A percentile compares a stretch with the other conserved stretches of the same genome.
phyloP scores from a whole-genome alignment of 1,140 invertebrate genomes.

The Vanessa atalanta region DNA sequence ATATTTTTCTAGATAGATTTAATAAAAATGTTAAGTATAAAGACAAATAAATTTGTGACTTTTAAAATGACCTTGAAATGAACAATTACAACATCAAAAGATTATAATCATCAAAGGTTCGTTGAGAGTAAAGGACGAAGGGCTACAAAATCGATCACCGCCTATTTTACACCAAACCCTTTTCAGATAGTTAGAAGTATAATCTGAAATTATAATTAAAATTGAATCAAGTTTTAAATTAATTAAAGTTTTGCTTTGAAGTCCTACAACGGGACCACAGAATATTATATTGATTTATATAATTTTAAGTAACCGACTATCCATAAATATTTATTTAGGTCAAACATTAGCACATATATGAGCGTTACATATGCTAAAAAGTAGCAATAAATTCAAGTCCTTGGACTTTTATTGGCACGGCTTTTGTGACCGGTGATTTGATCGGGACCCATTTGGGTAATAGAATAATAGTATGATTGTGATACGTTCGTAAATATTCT shows the following conservation, averaged over 20 bases:
- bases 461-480: too few relatives aligned
- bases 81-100: slow-evolving; percentile 24
- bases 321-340: too few relatives aligned
- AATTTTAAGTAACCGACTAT: neutral
- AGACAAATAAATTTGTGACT: neutral
- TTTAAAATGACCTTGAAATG: slow-evolving; percentile 23
- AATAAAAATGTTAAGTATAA: too few relatives aligned
- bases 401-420: too few relatives aligned
- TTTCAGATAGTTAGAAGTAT: neutral
- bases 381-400: too few relatives aligned
- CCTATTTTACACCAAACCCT: neutral
- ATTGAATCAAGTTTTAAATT: slow-evolving; percentile 12
- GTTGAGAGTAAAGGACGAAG: slow-evolving; percentile 13
- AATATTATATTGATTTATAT: neutral
- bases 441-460: too few relatives aligned
- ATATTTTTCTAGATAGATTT: too few relatives aligned
- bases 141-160: slow-evolving; percentile 22
- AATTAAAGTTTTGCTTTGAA: neutral
- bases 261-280: neutral
- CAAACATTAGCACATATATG: too few relatives aligned
- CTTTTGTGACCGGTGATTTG: too few relatives aligned
- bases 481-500: too few relatives aligned
- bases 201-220: neutral
- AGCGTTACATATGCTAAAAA: too few relatives aligned
- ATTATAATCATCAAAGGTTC: slow-evolving; percentile 22